Conservation (phyloP, 2,113 vertebrate genomes). For the Oceanites oceanicus region DNA sequence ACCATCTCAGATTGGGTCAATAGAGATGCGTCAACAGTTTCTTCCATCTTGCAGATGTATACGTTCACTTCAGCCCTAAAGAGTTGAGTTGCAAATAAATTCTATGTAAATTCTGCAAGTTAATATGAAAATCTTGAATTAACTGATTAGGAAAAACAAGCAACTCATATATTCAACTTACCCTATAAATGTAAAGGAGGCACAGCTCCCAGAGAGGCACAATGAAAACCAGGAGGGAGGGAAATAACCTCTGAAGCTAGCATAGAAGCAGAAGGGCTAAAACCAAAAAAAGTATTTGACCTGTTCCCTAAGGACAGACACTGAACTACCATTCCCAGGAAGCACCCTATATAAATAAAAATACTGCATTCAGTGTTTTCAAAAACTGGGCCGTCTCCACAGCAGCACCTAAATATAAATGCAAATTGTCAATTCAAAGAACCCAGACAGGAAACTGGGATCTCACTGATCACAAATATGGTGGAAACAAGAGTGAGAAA, state of each 20-base stretch:
- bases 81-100: neutral
- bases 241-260: neutral
- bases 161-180: neutral
- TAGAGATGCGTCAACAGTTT: neutral
- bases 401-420: neutral
- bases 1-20: neutral
- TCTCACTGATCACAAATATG: neutral
- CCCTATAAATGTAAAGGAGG: neutral
- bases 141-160: neutral
- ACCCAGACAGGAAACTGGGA: neutral
- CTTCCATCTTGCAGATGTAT: neutral
- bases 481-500: neutral
- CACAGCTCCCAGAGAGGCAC: neutral
- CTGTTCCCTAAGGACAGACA: neutral
- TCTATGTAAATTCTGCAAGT: neutral
- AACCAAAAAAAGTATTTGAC: neutral
- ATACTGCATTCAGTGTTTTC: neutral
- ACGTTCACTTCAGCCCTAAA: neutral
- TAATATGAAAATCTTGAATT: neutral
- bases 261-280: neutral
- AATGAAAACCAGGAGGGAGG: neutral
- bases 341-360: neutral
- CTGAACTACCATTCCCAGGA: neutral
- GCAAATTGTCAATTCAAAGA: neutral
- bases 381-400: neutral